phyloP scores from a whole-genome alignment of 2,113 vertebrate genomes.

The Odocoileus virginianus region DNA sequence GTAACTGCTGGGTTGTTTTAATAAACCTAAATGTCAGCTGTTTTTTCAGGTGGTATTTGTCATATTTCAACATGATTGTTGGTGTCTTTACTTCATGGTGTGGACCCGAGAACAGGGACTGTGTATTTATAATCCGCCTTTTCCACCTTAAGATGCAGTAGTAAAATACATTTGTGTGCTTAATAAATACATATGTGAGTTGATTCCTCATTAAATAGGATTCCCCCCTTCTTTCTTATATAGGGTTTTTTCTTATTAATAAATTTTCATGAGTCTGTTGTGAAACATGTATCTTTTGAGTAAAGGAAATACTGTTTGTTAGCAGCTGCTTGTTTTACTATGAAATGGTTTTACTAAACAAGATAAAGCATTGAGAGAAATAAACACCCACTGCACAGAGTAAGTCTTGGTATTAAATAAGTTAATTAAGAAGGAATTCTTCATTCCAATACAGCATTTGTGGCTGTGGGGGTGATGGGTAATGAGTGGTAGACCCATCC shows the following conservation, averaged over 20 bases:
- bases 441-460: neutral
- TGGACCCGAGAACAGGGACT: neutral
- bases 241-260: neutral
- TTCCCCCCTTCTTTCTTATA: neutral
- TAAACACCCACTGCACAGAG: neutral
- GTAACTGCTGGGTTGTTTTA: neutral
- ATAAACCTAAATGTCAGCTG: neutral
- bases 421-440: neutral
- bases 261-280: neutral
- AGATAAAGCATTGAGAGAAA: neutral
- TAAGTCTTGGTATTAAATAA: neutral
- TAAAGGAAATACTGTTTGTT: neutral
- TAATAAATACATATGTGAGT: neutral
- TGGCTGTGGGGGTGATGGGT: neutral
- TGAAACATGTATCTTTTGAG: neutral
- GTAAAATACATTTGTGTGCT: neutral
- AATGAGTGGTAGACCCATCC: too few relatives aligned
- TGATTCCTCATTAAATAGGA: neutral
- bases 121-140: neutral
- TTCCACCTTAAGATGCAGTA: neutral
- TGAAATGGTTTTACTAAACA: neutral
- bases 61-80: neutral
- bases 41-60: neutral
- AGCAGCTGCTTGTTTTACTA: neutral
- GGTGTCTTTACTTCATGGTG: neutral